Evolutionary conservation across 1,140 invertebrate species (phyloP).

Genomic region (Gonatopus flavifemur): DNA sequence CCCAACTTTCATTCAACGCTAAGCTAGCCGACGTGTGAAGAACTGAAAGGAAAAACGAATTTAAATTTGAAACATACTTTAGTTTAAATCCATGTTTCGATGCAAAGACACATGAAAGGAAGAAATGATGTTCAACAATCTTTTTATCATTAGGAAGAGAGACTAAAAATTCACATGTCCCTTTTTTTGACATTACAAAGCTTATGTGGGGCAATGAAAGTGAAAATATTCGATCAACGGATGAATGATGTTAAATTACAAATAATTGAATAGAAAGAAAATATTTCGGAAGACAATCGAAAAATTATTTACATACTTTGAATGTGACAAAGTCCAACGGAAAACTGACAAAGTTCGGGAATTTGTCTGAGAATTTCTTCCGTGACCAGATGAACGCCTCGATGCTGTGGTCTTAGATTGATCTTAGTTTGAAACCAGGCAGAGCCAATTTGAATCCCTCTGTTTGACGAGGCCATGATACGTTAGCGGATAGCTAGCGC

Average conservation of each 20-base stretch:
- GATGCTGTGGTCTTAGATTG: slow-evolving; percentile 89
- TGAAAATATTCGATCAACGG: no score
- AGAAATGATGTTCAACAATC: no score
- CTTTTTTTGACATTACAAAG: no score
- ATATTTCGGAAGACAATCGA: not conserved
- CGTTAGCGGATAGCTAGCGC: not conserved
- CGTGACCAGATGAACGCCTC: slow-evolving; percentile 92
- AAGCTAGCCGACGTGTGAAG: slow-evolving; percentile 96
- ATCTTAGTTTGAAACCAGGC: slow-evolving; percentile 97
- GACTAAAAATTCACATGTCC: no score
- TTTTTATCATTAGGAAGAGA: no score
- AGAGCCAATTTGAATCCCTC: slow-evolving; percentile 87
- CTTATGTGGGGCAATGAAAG: no score
- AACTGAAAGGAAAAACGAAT: slow-evolving; percentile 68
- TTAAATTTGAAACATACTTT: no score
- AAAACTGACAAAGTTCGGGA: slow-evolving; percentile 89
- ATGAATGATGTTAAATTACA: no score
- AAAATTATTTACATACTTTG: slow-evolving; percentile 76
- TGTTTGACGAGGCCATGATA: slow-evolving; percentile 80
- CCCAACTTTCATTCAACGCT: slow-evolving; percentile 96
- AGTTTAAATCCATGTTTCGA: no score
- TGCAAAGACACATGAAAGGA: no score
- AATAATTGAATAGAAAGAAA: slow-evolving; percentile 11
- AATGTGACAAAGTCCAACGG: slow-evolving; percentile 91
- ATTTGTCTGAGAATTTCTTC: slow-evolving; percentile 92